A percentile compares a stretch with the other conserved stretches of the same genome.
phyloP scores from a whole-genome alignment of 2,113 vertebrate genomes.

The Halcyon malimbica region DNA sequence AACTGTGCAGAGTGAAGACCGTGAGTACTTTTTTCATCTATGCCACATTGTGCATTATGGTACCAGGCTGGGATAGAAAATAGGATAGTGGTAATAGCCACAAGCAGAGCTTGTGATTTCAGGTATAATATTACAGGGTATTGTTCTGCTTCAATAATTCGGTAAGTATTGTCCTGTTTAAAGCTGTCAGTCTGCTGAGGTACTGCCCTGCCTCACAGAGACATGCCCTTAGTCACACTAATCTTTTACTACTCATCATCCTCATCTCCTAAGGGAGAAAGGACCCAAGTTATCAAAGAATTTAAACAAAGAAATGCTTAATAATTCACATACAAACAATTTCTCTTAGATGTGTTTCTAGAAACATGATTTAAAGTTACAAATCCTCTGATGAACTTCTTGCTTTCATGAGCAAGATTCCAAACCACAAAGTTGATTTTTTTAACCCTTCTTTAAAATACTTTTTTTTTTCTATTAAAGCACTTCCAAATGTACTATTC shows the following conservation, averaged over 20 bases:
- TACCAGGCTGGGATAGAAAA: neutral
- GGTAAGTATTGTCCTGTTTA: accelerated
- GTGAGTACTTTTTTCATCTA: neutral
- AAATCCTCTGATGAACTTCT: neutral
- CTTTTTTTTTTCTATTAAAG: neutral
- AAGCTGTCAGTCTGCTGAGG: neutral
- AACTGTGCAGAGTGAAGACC: neutral
- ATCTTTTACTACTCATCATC: accelerated
- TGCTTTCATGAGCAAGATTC: neutral
- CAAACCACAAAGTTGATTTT: neutral
- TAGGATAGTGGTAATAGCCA: neutral
- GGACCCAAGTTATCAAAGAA: neutral
- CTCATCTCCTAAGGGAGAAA: neutral
- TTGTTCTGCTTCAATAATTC: accelerated
- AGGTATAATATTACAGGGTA: neutral
- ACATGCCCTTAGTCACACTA: neutral
- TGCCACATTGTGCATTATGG: neutral
- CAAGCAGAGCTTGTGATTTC: neutral
- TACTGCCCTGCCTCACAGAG: neutral
- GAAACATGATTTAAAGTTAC: neutral
- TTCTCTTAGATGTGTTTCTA: neutral
- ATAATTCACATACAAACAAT: neutral
- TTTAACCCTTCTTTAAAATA: neutral
- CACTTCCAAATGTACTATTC: neutral
- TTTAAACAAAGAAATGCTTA: neutral